Percentiles rank a stretch among this genome's conserved stretches.
Conservation (phyloP, 2,797 vertebrate genomes). For the Borostomias antarcticus region DNA sequence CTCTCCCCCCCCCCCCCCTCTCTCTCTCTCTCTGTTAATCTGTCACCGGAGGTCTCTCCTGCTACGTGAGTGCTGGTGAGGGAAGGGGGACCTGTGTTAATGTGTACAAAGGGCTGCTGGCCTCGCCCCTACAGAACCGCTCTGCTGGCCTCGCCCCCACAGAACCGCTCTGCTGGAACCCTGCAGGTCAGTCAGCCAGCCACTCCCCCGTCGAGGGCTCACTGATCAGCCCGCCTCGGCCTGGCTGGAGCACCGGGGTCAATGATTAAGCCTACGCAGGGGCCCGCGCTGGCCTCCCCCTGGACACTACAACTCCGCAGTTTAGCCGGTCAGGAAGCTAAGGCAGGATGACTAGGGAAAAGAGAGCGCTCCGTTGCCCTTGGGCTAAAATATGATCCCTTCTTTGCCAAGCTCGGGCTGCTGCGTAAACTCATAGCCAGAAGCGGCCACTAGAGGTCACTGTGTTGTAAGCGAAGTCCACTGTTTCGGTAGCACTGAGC, state of each 20-base stretch:
- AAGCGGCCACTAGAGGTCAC: constrained; percentile 71
- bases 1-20: too few relatives aligned
- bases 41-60: constrained; percentile 30
- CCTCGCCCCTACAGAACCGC: constrained; percentile 32
- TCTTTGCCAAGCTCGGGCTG: constrained; percentile 41
- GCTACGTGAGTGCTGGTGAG: constrained; percentile 40
- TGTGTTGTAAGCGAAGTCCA: constrained; percentile 58
- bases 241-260: constrained; percentile 43
- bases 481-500: constrained; percentile 25
- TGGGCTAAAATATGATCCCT: constrained; percentile 60
- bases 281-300: constrained; percentile 39
- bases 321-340: constrained; percentile 55
- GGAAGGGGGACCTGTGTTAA: constrained; percentile 16
- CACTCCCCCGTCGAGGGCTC: constrained; percentile 32
- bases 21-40: constrained; percentile 54
- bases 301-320: constrained; percentile 27
- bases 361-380: constrained; percentile 58
- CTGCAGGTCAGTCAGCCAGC: constrained; percentile 37
- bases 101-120: constrained; percentile 42
- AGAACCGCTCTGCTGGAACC: constrained; percentile 26
- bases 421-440: constrained; percentile 42
- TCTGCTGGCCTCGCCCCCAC: constrained; percentile 31
- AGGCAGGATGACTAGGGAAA: constrained; percentile 62
- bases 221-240: constrained; percentile 48
- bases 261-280: constrained; percentile 58